Percentiles rank a stretch among this genome's conserved stretches.
Conservation (phyloP, 2,888 invertebrate genomes). For the Ectemnius cavifrons region DNA sequence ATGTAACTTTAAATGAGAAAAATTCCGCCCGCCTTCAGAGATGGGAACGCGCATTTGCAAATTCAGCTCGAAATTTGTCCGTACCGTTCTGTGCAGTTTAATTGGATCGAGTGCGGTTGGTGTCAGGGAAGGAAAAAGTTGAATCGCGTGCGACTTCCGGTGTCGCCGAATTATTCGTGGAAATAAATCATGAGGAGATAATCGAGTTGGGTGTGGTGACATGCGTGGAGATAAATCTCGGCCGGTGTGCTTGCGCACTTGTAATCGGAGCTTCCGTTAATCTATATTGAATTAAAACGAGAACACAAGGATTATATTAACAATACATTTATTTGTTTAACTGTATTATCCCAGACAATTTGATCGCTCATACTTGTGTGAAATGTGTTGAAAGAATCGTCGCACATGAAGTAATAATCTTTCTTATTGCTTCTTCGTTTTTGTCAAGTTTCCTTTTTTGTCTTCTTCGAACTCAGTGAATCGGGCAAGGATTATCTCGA, state of each 20-base stretch:
- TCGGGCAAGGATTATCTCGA: too few relatives aligned
- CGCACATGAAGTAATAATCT: too few relatives aligned
- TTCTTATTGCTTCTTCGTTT: too few relatives aligned
- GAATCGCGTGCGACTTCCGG: not conserved
- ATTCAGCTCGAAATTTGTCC: not conserved
- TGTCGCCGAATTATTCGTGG: constrained; percentile 1
- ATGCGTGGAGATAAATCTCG: constrained; percentile 5
- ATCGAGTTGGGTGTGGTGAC: constrained; percentile 1
- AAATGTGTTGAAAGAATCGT: too few relatives aligned
- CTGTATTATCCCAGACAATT: too few relatives aligned
- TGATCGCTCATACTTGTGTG: too few relatives aligned
- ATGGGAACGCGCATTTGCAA: not conserved
- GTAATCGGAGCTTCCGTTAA: constrained; percentile 1
- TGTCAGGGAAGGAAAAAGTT: not conserved
- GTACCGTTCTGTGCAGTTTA: not conserved
- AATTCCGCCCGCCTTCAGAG: not conserved
- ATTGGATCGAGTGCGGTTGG: not conserved
- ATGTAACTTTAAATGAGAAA: not conserved
- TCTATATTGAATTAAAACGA: not conserved
- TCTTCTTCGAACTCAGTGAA: too few relatives aligned
- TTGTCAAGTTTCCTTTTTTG: too few relatives aligned
- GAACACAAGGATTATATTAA: too few relatives aligned
- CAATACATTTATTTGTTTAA: too few relatives aligned
- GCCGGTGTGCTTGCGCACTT: not conserved
- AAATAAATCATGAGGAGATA: constrained; percentile 6